Base-by-base conservation (phyloP, 2,113 vertebrate genomes). In the Tursiops truncatus region DNA sequence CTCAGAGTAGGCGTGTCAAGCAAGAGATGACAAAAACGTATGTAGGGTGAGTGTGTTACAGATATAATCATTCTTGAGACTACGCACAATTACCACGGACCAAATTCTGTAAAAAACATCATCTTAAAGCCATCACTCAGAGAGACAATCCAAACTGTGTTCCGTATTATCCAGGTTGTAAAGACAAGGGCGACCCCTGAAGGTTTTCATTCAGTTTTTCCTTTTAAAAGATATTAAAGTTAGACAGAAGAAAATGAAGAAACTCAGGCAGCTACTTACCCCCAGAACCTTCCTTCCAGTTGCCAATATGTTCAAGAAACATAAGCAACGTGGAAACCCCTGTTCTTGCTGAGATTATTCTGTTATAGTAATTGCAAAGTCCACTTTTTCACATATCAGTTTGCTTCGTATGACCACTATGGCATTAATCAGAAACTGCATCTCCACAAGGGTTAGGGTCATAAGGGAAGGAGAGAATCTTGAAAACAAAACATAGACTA, bases 271-370 rank as follows among this genome's bases (percentile, higher is more conserved):
- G 23, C 9, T 9, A 8, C 47, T 76, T 95, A n/a, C 47, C 0
- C 10, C n/a, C 1, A 6, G 2, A 90, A 0, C 26, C 5, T 14
- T 86, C 14, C 23, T 86, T 71, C 4, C 9, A 15, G 2, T 47
- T 79, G 17, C 21, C 41, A 47, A 11, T 50, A 56, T 82, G 83
- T 47, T 62, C 4, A 2, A 84, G 44, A 90, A 62, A 79, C 3
- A 12, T 38, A 71, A 47, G 10, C 2, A 28, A 44, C 0, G 36
- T 21, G 4, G 15, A 63, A 12, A 5, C 18, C 0, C 8, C 2
- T 17, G 23, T 71, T 83, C 25, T 86, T 60, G 21, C 15, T 47
- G 33, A 91, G 41, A 82, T 65, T 36, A 47, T 73, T 79, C 11
- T 73, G 12, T 41, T 63, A 73, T 0, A 44, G 14, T 33, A 60